Evolutionary conservation across 2,888 invertebrate species (phyloP).

Genomic region (Celastrina argiolus): DNA sequence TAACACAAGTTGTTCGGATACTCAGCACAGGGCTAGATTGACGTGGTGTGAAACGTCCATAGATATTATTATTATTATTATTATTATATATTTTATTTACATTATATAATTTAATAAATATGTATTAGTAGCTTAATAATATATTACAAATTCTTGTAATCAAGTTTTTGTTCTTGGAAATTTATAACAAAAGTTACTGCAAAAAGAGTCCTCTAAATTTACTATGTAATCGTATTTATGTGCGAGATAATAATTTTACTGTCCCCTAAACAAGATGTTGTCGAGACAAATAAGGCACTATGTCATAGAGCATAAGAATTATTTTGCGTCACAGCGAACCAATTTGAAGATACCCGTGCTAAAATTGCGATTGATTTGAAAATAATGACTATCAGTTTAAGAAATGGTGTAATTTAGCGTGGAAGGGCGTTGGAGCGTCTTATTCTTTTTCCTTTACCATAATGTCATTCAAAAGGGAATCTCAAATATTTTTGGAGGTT

Average conservation of each 20-base stretch:
- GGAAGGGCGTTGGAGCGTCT: constrained; percentile 36
- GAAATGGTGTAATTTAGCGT: constrained; percentile 41
- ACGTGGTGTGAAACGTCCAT: too few relatives aligned
- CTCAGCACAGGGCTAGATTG: too few relatives aligned
- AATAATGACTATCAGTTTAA: constrained; percentile 45
- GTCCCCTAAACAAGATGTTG: constrained; percentile 29
- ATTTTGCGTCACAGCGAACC: constrained; percentile 25
- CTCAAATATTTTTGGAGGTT: constrained; percentile 18
- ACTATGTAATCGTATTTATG: constrained; percentile 38
- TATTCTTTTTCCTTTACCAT: constrained; percentile 32
- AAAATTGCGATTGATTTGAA: constrained; percentile 43
- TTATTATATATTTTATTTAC: too few relatives aligned
- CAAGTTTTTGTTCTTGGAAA: background rate
- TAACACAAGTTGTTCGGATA: too few relatives aligned
- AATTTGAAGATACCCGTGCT: constrained; percentile 34
- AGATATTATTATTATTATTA: too few relatives aligned
- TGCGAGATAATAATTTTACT: constrained; percentile 37
- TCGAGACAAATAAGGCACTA: constrained; percentile 30
- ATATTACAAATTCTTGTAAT: background rate
- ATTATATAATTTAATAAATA: too few relatives aligned
- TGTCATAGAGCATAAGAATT: constrained; percentile 24
- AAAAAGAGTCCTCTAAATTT: constrained; percentile 40
- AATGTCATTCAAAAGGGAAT: constrained; percentile 28
- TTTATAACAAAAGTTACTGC: constrained; percentile 39
- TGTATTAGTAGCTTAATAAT: too few relatives aligned